A percentile compares a stretch with the other conserved stretches of the same genome.
Conservation (phyloP, 2,888 invertebrate species). For the Hanleya hanleyi region DNA sequence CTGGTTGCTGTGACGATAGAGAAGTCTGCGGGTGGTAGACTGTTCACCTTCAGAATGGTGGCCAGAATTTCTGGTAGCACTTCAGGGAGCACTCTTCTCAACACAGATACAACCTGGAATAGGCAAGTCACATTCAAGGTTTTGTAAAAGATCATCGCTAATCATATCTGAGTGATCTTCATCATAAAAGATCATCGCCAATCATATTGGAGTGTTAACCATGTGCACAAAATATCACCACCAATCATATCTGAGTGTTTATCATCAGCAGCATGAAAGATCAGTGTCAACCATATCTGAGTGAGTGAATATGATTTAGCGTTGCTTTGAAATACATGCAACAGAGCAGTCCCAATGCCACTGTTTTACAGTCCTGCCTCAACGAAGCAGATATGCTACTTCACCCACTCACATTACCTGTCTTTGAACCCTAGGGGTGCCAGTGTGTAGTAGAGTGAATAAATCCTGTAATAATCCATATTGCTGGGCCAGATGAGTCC, state of each 20-base stretch:
- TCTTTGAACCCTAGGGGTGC: constrained; percentile 94
- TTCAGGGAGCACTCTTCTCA: constrained; percentile 91
- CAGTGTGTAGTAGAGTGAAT: constrained; percentile 90
- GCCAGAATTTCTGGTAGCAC: constrained; percentile 89
- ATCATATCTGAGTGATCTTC: too few relatives aligned
- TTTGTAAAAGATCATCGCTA: too few relatives aligned
- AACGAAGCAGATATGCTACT: neutral
- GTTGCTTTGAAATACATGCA: neutral
- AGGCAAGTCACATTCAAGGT: neutral
- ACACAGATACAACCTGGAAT: constrained; percentile 84
- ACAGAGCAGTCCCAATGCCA: neutral
- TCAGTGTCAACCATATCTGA: too few relatives aligned
- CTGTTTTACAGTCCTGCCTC: neutral
- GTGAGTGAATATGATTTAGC: too few relatives aligned
- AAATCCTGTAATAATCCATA: constrained; percentile 88
- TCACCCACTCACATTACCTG: constrained; percentile 78
- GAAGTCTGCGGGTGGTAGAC: constrained; percentile 84
- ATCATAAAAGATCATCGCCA: too few relatives aligned
- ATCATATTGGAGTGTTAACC: too few relatives aligned
- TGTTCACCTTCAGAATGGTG: constrained; percentile 82
- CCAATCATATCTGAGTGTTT: too few relatives aligned
- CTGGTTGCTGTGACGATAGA: constrained; percentile 79
- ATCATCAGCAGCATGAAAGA: too few relatives aligned
- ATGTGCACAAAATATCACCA: too few relatives aligned
- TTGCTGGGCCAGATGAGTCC: constrained; percentile 92